Evolutionary conservation across 2,797 vertebrate genomes (phyloP), one percentile per base, ranked within the genome.

Genomic region (Sebastes taczanowskii): DNA sequence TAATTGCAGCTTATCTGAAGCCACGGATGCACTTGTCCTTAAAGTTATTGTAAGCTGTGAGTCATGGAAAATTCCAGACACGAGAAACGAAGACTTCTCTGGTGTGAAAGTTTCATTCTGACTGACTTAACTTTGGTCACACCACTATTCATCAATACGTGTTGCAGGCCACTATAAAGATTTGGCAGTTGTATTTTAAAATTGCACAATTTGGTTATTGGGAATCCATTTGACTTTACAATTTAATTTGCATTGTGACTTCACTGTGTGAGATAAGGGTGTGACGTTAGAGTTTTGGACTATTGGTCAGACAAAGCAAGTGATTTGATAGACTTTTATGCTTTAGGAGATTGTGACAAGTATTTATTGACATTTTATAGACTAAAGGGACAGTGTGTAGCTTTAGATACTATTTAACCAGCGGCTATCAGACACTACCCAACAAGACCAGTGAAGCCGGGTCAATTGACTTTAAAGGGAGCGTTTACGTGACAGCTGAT

Each of bases 401-500:
- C n/a, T 52, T 67, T 67, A n/a, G n/a, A n/a, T n/a, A 2, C 22
- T 55, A 29, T 46, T 58, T 20, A 34, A 27, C 61, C 22, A 27
- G 11, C 16, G 2, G 72, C 58, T 58, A 77, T 63, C 69, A 70
- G 76, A 71, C 52, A 22, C 72, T 29, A 6, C 25, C 10, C 25
- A 42, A 34, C 79, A 60, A 53, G 25, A 10, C 56, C 35, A 20
- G 58, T n/a, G 22, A 81, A 18, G 49, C 14, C 4, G 3, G 62
- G 62, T 84, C 79, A 81, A 59, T 3, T 61, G 46, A 77, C 64
- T 74, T 75, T 74, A 30, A 86, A 79, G 42, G 2, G 52, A 68
- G 52, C 0, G 30, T 78, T 86, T 60, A 72, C 71, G 8, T 71
- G 76, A 74, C 74, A 77, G 76, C 78, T 79, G 88, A 88, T 81